These are phyloP conservation scores for Grus americana DNA, from an alignment of 2,113 vertebrate species.

Conservation along the genomic window DNA sequence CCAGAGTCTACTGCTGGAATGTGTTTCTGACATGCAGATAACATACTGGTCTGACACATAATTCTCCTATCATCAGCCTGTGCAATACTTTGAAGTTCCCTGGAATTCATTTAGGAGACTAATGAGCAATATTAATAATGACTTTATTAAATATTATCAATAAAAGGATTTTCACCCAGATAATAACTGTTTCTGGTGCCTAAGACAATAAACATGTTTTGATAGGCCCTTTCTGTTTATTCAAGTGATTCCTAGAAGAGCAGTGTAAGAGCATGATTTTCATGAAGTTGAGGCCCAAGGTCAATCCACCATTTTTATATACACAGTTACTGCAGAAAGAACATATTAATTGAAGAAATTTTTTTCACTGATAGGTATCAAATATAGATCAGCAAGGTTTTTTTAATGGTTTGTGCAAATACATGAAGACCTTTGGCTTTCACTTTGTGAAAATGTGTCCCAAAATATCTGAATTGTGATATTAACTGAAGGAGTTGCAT, in stretches of 20 bases:
- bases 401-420: background rate
- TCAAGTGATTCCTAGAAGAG: background rate
- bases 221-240: background rate
- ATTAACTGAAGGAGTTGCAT: background rate
- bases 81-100: background rate
- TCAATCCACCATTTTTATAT: background rate
- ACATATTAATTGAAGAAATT: background rate
- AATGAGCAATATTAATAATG: background rate
- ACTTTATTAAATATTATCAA: background rate
- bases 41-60: background rate
- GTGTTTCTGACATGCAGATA: background rate
- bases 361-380: background rate
- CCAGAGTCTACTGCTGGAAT: background rate
- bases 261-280: background rate
- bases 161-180: background rate
- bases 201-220: background rate
- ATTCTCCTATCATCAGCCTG: background rate
- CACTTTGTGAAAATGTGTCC: background rate
- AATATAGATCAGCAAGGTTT: rapidly evolving
- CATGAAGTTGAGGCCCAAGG: background rate
- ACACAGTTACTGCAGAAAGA: background rate
- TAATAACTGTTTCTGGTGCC: background rate
- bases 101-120: background rate
- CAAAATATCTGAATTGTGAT: background rate
- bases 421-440: background rate